phyloP scores from a whole-genome alignment of 1,140 invertebrate species.

The Drosophila ercepeae region DNA sequence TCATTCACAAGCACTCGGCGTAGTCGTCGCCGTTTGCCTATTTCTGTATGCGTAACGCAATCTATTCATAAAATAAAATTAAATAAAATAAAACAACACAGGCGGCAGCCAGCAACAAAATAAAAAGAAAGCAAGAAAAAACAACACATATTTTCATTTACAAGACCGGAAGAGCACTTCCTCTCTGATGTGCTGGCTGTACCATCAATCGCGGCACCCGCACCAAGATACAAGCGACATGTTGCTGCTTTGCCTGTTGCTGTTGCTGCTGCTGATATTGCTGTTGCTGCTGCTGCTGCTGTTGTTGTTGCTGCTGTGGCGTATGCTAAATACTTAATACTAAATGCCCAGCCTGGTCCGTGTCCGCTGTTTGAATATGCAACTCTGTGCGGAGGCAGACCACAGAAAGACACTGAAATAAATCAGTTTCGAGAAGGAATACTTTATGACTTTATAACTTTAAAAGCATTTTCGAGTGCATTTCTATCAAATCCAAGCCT shows the following conservation, averaged over 20 bases:
- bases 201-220: conserved; percentile 60
- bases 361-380: conserved; percentile 50
- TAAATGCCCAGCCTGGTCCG: conserved; percentile 45
- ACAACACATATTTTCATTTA: conserved; percentile 81
- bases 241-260: conserved; percentile 14
- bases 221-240: conserved; percentile 49
- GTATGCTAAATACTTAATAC: conserved; percentile 44
- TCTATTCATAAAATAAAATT: conserved; percentile 82
- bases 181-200: conserved; percentile 54
- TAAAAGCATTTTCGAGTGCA: too few relatives aligned
- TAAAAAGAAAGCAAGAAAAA: conserved; percentile 33
- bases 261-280: conserved; percentile 15
- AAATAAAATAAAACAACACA: conserved; percentile 64
- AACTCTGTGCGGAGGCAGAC: conserved; percentile 35
- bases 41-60: conserved; percentile 80
- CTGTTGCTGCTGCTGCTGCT: conserved; percentile 11
- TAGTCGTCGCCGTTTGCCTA: conserved; percentile 40
- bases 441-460: too few relatives aligned
- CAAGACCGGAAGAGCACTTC: conserved; percentile 81
- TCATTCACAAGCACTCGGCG: conserved; percentile 55
- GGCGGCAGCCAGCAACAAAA: conserved; percentile 13
- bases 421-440: not conserved
- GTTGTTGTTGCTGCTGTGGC: conserved; percentile 17
- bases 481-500: too few relatives aligned
- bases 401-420: not conserved